Evolutionary conservation across 2,113 vertebrate species (phyloP).

Genomic region (Peromyscus maniculatus): DNA sequence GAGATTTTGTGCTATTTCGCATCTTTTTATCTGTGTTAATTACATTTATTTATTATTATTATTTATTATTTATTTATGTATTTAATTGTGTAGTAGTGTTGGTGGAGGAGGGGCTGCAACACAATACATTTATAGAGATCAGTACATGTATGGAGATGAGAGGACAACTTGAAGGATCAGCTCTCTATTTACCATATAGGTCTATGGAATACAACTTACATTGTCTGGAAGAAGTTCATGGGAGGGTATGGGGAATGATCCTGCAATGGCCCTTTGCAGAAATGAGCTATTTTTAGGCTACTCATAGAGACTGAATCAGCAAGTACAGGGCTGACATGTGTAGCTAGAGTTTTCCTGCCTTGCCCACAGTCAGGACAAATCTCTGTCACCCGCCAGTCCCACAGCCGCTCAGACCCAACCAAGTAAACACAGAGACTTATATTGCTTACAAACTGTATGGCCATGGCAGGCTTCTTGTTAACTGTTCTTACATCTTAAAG

Average conservation of each 20-base stretch:
- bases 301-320: no score
- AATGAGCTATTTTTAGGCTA: conserved; percentile 12
- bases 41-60: not conserved
- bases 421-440: no score
- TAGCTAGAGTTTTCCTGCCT: no score
- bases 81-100: not conserved
- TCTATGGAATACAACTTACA: not conserved
- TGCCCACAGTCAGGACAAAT: no score
- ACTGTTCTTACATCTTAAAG: no score
- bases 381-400: no score
- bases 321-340: no score
- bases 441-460: no score
- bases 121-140: not conserved
- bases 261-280: not conserved
- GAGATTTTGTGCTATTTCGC: not conserved
- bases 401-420: no score
- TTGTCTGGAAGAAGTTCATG: not conserved
- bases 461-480: no score
- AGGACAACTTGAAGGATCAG: not conserved
- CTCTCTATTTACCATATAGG: not conserved
- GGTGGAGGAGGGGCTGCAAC: not conserved
- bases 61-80: not conserved
- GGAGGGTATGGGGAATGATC: not conserved
- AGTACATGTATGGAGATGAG: not conserved
- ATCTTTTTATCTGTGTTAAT: not conserved